Evolutionary conservation across 1,140 invertebrate species (phyloP).

Genomic region (Glossosoma conforme): DNA sequence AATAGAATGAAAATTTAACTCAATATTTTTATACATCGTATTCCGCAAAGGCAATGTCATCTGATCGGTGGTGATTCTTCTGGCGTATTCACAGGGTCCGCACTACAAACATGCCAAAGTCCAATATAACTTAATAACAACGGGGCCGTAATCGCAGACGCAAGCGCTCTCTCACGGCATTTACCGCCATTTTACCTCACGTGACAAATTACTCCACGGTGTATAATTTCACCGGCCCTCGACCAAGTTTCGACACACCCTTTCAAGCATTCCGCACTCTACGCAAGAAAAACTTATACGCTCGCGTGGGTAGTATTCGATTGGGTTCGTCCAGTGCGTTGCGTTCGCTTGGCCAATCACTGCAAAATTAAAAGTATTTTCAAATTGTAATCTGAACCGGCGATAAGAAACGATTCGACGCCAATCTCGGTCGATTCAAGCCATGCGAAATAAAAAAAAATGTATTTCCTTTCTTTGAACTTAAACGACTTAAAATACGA

Average conservation of each 20-base stretch:
- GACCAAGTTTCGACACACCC: slow-evolving; percentile 6
- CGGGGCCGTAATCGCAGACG: slow-evolving; percentile 13
- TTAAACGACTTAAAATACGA: no score
- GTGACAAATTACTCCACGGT: slow-evolving; percentile 26
- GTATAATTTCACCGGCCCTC: slow-evolving; percentile 4
- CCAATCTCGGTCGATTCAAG: slow-evolving; percentile 9
- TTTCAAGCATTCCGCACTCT: background rate
- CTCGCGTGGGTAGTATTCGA: no score
- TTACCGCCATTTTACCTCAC: slow-evolving; percentile 13
- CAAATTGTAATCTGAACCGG: slow-evolving; percentile 16
- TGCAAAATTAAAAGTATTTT: slow-evolving; percentile 25
- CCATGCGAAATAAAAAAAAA: no score
- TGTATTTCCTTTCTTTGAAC: no score
- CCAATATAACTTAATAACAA: slow-evolving; percentile 28
- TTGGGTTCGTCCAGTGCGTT: slow-evolving; percentile 2
- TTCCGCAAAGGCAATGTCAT: no score
- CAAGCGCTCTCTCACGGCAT: slow-evolving; percentile 15
- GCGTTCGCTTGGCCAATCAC: slow-evolving; percentile 24
- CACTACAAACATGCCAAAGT: slow-evolving; percentile 18
- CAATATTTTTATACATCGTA: no score
- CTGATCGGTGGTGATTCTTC: no score
- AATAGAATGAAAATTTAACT: no score
- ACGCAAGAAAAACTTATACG: background rate
- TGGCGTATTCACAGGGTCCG: no score
- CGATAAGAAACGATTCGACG: slow-evolving; percentile 6